These are phyloP conservation scores for Lasioglossum vierecki DNA, from an alignment of 2,888 invertebrate species.

Conservation along the genomic window DNA sequence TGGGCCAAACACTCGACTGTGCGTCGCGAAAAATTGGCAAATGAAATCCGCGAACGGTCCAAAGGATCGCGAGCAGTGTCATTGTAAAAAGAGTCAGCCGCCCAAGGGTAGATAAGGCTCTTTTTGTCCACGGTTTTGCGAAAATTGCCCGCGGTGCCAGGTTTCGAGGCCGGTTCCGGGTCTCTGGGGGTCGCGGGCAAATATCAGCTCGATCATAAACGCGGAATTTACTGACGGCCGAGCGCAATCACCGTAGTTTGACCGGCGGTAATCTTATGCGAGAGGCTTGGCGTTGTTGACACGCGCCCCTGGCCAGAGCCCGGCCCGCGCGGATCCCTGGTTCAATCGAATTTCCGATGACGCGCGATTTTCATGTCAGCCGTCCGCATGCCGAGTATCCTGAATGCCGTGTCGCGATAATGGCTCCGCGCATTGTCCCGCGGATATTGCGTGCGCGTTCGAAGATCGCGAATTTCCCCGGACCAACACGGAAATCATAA, in stretches of 20 bases:
- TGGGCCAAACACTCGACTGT: too few species aligned
- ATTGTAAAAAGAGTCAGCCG: background rate
- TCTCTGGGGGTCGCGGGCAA: background rate
- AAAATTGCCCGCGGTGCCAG: background rate
- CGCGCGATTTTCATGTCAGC: conserved; percentile 44
- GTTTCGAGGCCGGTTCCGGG: background rate
- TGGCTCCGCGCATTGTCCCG: conserved; percentile 29
- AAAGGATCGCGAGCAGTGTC: background rate
- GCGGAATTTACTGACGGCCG: conserved; percentile 15
- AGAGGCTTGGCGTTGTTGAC: conserved; percentile 36
- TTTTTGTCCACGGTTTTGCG: background rate
- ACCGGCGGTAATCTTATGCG: conserved; percentile 28
- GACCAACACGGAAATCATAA: background rate
- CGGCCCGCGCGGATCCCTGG: background rate
- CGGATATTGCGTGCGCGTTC: conserved; percentile 22
- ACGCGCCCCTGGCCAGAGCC: conserved; percentile 22
- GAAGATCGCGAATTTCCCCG: conserved; percentile 38
- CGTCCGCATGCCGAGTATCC: background rate
- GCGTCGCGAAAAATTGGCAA: background rate
- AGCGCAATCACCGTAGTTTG: conserved; percentile 24
- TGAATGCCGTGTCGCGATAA: conserved; percentile 32
- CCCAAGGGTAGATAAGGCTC: background rate
- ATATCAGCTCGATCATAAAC: conserved; percentile 6
- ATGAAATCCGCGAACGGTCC: background rate
- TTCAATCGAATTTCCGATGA: conserved; percentile 52